phyloP scores from a whole-genome alignment of 2,797 vertebrate species.

The Tarsius wallacei region DNA sequence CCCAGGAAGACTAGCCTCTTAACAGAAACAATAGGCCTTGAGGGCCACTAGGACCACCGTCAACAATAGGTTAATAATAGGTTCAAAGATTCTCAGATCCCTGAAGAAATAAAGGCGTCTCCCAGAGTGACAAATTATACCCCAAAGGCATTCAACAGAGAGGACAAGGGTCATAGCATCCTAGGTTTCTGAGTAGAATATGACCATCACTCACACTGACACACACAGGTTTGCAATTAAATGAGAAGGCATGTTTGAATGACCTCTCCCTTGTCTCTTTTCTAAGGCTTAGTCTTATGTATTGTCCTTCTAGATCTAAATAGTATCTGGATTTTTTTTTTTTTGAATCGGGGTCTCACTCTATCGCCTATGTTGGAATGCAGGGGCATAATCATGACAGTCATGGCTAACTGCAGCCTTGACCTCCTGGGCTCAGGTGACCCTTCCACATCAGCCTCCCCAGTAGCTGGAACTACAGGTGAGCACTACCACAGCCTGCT shows the following conservation, averaged over 20 bases:
- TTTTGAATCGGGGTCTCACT: too few relatives aligned
- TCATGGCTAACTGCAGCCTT: too few relatives aligned
- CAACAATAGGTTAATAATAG: neutral
- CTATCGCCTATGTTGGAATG: too few relatives aligned
- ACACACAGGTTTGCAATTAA: neutral
- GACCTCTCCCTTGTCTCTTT: neutral
- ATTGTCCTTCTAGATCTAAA: neutral
- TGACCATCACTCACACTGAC: neutral
- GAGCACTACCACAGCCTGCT: too few relatives aligned
- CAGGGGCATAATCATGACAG: too few relatives aligned
- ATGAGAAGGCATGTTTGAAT: neutral
- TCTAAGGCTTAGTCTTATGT: neutral
- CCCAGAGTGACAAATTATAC: neutral
- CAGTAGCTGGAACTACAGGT: too few relatives aligned
- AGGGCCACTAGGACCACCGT: neutral
- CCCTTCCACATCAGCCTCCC: too few relatives aligned
- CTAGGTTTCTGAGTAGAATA: neutral
- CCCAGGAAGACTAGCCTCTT: neutral
- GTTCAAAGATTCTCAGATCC: slow-evolving; percentile 42
- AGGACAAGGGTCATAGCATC: neutral
- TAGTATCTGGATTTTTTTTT: too few relatives aligned
- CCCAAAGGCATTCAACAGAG: neutral
- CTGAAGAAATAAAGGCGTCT: neutral
- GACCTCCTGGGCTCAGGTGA: too few relatives aligned
- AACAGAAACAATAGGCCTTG: neutral